These are phyloP conservation scores for Peromyscus aztecus DNA, from an alignment of 2,797 vertebrate species.

Conservation along the genomic window DNA sequence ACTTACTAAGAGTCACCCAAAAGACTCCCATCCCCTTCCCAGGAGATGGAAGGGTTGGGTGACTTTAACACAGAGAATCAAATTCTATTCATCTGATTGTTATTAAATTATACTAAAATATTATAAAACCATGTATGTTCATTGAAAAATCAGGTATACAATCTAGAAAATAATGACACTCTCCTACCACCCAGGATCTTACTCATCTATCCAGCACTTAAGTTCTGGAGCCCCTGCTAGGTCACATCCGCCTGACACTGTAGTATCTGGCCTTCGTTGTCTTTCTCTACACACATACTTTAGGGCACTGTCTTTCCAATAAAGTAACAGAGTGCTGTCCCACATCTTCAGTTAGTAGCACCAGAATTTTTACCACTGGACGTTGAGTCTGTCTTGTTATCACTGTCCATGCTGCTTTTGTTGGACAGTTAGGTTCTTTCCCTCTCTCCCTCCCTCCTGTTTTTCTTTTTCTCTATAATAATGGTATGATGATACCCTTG, in stretches of 20 bases:
- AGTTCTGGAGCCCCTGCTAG: neutral
- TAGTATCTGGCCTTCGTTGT: neutral
- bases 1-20: neutral
- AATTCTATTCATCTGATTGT: neutral
- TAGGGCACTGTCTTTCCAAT: neutral
- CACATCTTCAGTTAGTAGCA: neutral
- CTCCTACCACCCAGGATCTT: neutral
- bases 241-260: neutral
- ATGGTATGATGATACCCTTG: neutral
- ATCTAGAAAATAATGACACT: neutral
- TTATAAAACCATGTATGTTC: neutral
- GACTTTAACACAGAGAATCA: neutral
- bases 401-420: neutral
- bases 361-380: neutral
- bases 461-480: neutral
- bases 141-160: neutral
- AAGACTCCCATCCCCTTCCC: neutral
- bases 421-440: neutral
- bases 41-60: neutral
- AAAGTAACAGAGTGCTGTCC: no score
- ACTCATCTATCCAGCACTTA: neutral
- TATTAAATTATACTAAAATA: conserved; percentile 13
- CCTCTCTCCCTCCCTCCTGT: no score
- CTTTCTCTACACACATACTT: neutral
- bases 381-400: neutral